Evolutionary conservation across 2,888 invertebrate genomes (phyloP), one percentile per base, ranked within the genome.

Genomic region (Helleia helle): DNA sequence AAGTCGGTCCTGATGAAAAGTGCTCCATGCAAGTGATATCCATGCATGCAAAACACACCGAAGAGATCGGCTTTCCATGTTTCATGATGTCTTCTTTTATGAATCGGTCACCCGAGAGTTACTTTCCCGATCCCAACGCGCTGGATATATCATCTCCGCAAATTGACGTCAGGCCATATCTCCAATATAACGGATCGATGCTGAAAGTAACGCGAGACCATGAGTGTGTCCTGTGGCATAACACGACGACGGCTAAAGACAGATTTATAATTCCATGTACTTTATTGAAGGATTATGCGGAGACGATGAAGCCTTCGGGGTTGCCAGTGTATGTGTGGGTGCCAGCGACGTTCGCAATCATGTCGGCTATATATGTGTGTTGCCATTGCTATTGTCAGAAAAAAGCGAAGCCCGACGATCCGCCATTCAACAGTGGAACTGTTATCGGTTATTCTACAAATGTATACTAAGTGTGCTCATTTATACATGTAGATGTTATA

Each of bases 51-150:
- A 76, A 80, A 48, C 65, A 68, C 31, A 73, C 72, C 38, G 76
- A 80, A 48, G 74, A 83, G 50, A 72, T 71, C 0, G 48, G 44
- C 29, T 62, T 80, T 30, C 81, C 81, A 2, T 83, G 83, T 50
- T 71, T 79, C 38, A 66, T 81, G 55, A 68, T 83, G 63, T 81
- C 83, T 0, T 71, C 79, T 1, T 81, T 81, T 44, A 57, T 76
- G 46, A 60, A 66, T n/a, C 51, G 64, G 3, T 51, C 58, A 0
- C 52, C 54, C 2, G 51, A 59, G 8, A 55, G 63, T 6, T 48
- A 50, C 5, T 37, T 54, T 8, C 54, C 59, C 1, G 60, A 60
- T 26, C 44, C 65, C 0, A 51, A 58, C 15, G 50, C 65, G 14
- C 54, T 80, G 41, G 72, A 81, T 40, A 74, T 81, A 44, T 62